Conservation (phyloP, 2,113 vertebrate genomes). For the Calypte anna region DNA sequence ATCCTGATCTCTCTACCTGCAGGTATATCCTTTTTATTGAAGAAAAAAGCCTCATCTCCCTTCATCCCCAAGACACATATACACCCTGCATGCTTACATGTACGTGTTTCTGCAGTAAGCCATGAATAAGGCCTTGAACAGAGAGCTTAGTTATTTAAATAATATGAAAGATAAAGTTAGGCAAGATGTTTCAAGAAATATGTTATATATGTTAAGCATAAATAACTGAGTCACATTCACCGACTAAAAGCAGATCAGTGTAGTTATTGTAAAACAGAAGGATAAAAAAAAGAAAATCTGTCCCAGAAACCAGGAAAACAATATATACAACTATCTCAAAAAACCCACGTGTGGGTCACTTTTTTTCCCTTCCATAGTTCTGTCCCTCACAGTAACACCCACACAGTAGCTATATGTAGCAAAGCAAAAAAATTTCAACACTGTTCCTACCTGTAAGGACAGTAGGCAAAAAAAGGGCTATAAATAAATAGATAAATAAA, state of each 20-base stretch:
- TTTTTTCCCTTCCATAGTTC: background rate
- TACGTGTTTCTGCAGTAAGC: background rate
- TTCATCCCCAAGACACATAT: background rate
- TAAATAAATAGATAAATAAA: background rate
- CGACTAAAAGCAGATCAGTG: background rate
- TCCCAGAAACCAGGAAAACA: background rate
- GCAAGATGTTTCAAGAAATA: background rate
- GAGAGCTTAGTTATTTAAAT: background rate
- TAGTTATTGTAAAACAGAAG: background rate
- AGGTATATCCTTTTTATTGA: background rate
- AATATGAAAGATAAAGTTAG: background rate
- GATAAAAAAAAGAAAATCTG: background rate
- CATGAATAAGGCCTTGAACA: background rate
- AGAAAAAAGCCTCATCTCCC: background rate
- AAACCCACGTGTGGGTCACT: rapidly evolving
- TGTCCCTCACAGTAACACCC: background rate
- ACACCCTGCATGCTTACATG: rapidly evolving
- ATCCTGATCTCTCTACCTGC: background rate
- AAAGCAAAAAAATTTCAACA: background rate
- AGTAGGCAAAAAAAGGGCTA: background rate
- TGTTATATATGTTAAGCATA: background rate
- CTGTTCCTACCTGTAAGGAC: background rate
- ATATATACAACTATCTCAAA: background rate
- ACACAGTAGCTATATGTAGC: background rate
- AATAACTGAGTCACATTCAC: background rate